These are phyloP conservation scores for Hyposoter didymator DNA, from an alignment of 2,888 invertebrate species.

Conservation along the genomic window DNA sequence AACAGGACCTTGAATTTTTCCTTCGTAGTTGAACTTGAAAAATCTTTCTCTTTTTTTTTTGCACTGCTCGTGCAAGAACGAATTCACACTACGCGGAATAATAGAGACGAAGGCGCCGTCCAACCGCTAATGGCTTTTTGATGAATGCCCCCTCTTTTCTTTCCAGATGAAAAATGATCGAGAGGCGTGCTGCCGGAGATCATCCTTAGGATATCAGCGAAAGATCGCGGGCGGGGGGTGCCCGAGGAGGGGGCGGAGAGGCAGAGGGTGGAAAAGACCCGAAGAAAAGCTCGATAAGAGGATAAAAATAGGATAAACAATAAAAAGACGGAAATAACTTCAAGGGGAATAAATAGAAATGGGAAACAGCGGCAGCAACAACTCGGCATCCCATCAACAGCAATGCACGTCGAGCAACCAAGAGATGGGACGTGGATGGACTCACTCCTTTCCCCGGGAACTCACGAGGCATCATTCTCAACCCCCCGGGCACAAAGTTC, in stretches of 20 bases:
- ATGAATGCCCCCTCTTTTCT: constrained; percentile 61
- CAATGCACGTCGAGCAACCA: constrained; percentile 70
- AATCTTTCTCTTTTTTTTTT: not conserved
- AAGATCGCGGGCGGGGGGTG: constrained; percentile 21
- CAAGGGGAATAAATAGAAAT: constrained; percentile 68
- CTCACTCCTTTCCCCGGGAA: constrained; percentile 80
- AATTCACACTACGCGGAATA: constrained; percentile 25
- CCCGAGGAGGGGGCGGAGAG: not conserved
- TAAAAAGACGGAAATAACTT: not conserved
- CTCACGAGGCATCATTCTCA: constrained; percentile 76
- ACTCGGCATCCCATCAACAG: constrained; percentile 74
- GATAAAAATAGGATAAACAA: constrained; percentile 27
- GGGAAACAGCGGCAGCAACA: constrained; percentile 78
- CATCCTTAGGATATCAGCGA: constrained; percentile 62
- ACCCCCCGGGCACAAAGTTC: constrained; percentile 85
- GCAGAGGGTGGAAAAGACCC: constrained; percentile 7
- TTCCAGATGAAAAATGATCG: constrained; percentile 68
- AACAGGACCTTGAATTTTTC: not conserved
- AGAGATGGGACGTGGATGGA: constrained; percentile 78
- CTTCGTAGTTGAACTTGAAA: not conserved
- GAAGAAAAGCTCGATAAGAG: constrained; percentile 32
- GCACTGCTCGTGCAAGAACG: constrained; percentile 15
- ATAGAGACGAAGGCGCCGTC: constrained; percentile 22
- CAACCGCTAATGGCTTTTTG: constrained; percentile 64
- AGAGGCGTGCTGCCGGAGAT: constrained; percentile 62